phyloP scores from a whole-genome alignment of 1,140 invertebrate species.

The Panagrolaimus sp. region DNA sequence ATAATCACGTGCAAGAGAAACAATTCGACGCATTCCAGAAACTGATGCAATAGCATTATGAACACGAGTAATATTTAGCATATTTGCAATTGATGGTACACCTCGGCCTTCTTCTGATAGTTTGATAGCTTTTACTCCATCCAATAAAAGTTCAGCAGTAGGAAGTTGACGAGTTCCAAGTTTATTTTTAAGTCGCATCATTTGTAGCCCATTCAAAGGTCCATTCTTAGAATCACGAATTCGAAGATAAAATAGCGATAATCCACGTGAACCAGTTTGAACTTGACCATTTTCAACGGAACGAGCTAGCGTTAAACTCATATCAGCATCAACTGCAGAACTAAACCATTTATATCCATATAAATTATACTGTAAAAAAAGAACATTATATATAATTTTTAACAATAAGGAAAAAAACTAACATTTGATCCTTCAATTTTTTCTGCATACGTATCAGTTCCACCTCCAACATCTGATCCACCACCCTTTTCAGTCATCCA shows the following conservation, averaged over 20 bases:
- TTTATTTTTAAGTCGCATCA: constrained; percentile 65
- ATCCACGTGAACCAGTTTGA: constrained; percentile 61
- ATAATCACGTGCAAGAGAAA: constrained; percentile 64
- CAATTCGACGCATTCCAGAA: constrained; percentile 62
- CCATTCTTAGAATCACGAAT: constrained; percentile 58
- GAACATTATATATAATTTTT: constrained; percentile 13
- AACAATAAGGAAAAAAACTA: background rate
- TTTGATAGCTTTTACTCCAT: constrained; percentile 62
- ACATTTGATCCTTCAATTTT: constrained; percentile 32
- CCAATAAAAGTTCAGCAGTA: constrained; percentile 65
- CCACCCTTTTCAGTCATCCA: constrained; percentile 67
- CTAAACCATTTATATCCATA: constrained; percentile 67
- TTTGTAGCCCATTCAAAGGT: constrained; percentile 63
- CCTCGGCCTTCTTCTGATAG: constrained; percentile 64
- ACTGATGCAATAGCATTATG: constrained; percentile 63
- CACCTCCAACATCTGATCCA: constrained; percentile 66
- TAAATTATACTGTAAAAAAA: constrained; percentile 60
- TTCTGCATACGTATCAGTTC: constrained; percentile 65
- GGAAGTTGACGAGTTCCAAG: constrained; percentile 66
- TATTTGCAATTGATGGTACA: constrained; percentile 63
- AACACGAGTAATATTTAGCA: constrained; percentile 65
- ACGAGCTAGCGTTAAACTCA: constrained; percentile 65
- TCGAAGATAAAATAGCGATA: constrained; percentile 65
- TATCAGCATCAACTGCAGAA: constrained; percentile 66
- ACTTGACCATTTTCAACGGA: constrained; percentile 59